Evolutionary conservation across 2,113 vertebrate species (phyloP).

Genomic region (Cebidichthys violaceus): DNA sequence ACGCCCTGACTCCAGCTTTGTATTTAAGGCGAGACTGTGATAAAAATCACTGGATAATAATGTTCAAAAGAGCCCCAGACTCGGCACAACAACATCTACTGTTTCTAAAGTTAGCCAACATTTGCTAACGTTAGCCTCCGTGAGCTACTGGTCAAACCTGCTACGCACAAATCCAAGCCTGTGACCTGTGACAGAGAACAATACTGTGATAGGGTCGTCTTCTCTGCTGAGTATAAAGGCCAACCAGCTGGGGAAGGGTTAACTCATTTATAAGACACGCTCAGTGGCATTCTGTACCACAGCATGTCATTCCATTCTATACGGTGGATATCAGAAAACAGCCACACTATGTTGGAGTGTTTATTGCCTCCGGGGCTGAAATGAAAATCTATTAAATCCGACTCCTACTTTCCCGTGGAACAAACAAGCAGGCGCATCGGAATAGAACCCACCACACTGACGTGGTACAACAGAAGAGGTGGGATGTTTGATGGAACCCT

Average conservation of each 20-base stretch:
- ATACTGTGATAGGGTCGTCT: neutral
- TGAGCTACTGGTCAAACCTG: neutral
- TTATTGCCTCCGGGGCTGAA: slow-evolving; percentile 41
- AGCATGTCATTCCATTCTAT: slow-evolving; percentile 25
- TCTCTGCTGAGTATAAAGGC: neutral
- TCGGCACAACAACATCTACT: neutral
- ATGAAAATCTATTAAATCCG: slow-evolving; percentile 46
- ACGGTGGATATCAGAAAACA: slow-evolving; percentile 8
- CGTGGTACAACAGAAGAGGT: neutral
- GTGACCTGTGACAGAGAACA: too few relatives aligned
- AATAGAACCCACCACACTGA: neutral
- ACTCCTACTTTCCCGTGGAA: slow-evolving; percentile 20
- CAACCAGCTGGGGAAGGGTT: slow-evolving; percentile 5
- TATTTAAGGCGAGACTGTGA: neutral
- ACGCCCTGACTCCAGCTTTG: too few relatives aligned
- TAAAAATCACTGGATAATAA: neutral
- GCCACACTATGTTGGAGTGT: slow-evolving; percentile 4
- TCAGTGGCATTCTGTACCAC: slow-evolving; percentile 18
- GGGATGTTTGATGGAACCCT: slow-evolving; percentile 9
- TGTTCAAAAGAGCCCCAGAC: neutral
- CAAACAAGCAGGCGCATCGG: neutral
- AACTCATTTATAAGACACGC: slow-evolving; percentile 8
- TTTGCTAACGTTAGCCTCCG: too few relatives aligned
- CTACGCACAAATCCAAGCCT: neutral
- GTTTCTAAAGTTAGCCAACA: neutral